Base-by-base conservation (phyloP, 2,113 vertebrate genomes). In the Alethe castanea region DNA sequence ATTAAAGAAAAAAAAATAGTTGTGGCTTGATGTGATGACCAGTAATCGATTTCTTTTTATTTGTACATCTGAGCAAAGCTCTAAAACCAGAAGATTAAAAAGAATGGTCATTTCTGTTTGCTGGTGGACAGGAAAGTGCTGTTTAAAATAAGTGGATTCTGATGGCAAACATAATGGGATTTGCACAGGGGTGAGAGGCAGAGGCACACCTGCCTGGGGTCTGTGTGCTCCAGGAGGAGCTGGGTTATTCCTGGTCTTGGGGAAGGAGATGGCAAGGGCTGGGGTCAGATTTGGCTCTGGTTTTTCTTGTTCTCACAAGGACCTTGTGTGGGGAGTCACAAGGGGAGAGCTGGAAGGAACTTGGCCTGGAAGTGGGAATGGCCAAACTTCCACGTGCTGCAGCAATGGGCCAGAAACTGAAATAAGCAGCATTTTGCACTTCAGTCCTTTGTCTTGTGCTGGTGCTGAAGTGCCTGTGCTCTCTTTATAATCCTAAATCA, bases 211-310 rank as follows among this genome's bases (percentile, higher is more conserved):
- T 45, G 7, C 48, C 35, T 50, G 60, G 59, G 59, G 31, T n/a
- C 48, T 44, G 47, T 16, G 9, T 24, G 4, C 36, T 29, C 36
- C 16, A 0, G 16, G 5, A 0, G 0, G 42, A 48, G 64, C 56
- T 93, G 44, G 28, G 4, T 8, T n/a, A 40, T 33, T 52, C 31
- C 82, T 14, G 0, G 29, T 14, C 3, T 16, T 2, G 31, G 44
- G 38, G 22, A n/a, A 7, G 31, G 65, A 12, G 28, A 24, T 53
- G 36, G 24, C 42, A 19, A 17, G 8, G 33, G 3, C 26, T 64
- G 31, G 42, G 16, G 28, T 56, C 62, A 65, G 23, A 3, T 36
- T 66, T 60, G 53, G 10, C 66, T 79, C 42, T 56, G 57, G 0
- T 25, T 78, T 79, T 48, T 4, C 40, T 47, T 69, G 40, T 54